Evolutionary conservation across 1,140 invertebrate species (phyloP), one percentile per base, ranked within the genome.

Genomic region (Lutraria rhynchaena): DNA sequence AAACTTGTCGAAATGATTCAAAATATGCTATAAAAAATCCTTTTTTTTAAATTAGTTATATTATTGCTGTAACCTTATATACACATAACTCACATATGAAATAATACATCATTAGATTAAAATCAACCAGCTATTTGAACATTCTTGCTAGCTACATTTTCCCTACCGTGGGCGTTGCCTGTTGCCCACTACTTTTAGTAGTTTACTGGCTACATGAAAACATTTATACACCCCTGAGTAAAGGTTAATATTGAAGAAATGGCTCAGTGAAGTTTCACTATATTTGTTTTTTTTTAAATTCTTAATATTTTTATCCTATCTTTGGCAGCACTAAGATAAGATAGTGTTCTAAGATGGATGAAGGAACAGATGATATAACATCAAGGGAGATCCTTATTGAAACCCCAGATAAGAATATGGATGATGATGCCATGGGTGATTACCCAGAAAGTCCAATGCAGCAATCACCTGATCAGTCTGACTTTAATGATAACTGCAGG

Each of bases 381-480:
- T 35, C 27, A 37, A 29, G 57, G 4, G 71, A 75, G 41, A 53
- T 15, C 4, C 22, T 19, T 11, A 24, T n/a, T 55, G 44, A 49
- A n/a, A 49, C n/a, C 13, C 7, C 19, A 2, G 41, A 49, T 9
- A 41, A 44, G 49, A 27, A 44, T 55, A 67, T 67, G 41, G 27
- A 61, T 7, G 19, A 71, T 3, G n/a, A 41, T 5, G 29, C 24
- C 24, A 19, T 33, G 9, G 4, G 49, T 24, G 51, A 31, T 15
- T 19, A 41, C 2, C 11, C 31, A 33, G 63, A 33, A 19, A 80
- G 76, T 31, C 76, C 76, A 15, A 80, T 80, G 76, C 63, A 80
- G 31, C 63, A 69, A 24, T 80, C 76, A 33, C 76, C 53, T 2
- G 63, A 69, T 51, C 76, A 70, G 37, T 80, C 65, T 11, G 44